Evolutionary conservation across 2,113 vertebrate genomes (phyloP).

Genomic region (Scatophagus argus): DNA sequence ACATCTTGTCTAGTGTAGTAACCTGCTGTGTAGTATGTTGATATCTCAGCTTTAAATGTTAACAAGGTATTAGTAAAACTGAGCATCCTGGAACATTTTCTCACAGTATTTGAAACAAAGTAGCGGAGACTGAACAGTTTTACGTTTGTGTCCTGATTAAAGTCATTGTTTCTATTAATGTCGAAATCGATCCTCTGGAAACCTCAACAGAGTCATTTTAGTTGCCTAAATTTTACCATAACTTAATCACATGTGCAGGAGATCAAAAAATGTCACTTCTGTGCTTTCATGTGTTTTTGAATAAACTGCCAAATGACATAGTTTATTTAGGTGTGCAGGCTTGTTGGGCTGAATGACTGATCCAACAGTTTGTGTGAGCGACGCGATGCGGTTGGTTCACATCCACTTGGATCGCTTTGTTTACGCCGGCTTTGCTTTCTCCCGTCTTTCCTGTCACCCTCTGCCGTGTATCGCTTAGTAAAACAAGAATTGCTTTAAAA

Average conservation of each 20-base stretch:
- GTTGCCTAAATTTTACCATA: conserved; percentile 18
- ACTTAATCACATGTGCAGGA: not conserved
- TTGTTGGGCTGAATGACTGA: conserved; percentile 33
- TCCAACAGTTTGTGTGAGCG: conserved; percentile 15
- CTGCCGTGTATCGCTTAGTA: conserved; percentile 29
- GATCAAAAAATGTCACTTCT: not conserved
- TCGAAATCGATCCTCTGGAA: not conserved
- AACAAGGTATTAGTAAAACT: not conserved
- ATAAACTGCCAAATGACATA: not conserved
- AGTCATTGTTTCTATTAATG: conserved; percentile 14
- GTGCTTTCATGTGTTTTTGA: not conserved
- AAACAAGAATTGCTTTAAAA: conserved; percentile 49
- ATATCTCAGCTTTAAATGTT: not conserved
- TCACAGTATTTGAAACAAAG: no score
- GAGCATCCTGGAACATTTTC: not conserved
- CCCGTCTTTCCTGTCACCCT: conserved; percentile 10
- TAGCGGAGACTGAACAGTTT: no score
- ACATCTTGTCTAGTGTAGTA: no score
- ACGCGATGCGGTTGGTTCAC: conserved; percentile 26
- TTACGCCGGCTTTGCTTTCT: conserved; percentile 2
- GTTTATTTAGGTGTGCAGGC: conserved; percentile 8
- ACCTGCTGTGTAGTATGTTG: not conserved
- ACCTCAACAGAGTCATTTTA: not conserved
- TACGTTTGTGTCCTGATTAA: not conserved
- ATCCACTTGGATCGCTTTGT: conserved; percentile 34